These are phyloP conservation scores for Epizoanthus stellaris DNA, from an alignment of 92 coral and sea anemone species.

Conservation along the genomic window DNA sequence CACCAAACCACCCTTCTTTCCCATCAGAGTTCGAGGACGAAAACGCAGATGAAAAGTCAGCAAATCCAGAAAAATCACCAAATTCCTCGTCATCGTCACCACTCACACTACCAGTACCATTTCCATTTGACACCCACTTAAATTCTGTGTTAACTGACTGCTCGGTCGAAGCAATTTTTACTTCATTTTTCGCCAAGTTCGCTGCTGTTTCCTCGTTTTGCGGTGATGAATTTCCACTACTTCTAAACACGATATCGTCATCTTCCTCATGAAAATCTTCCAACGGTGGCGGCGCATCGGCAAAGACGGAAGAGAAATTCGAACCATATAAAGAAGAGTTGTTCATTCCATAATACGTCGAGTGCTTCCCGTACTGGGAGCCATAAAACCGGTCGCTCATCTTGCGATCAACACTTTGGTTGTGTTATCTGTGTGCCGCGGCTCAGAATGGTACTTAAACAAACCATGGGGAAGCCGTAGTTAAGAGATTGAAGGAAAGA, in stretches of 20 bases:
- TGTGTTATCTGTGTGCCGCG: not conserved
- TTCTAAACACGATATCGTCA: slow-evolving; percentile 83
- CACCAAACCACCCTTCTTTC: slow-evolving; percentile 2
- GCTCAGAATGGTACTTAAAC: not conserved
- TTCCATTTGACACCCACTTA: slow-evolving; percentile 37
- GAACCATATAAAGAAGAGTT: slow-evolving; percentile 91
- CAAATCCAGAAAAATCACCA: slow-evolving; percentile 70
- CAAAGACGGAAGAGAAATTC: slow-evolving; percentile 94
- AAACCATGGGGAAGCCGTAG: slow-evolving; percentile 3
- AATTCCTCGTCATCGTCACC: slow-evolving; percentile 47
- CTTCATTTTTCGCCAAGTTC: slow-evolving; percentile 26
- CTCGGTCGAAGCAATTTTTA: slow-evolving; percentile 24
- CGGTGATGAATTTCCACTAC: slow-evolving; percentile 61
- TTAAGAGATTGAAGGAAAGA: slow-evolving; percentile 22
- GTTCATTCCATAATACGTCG: slow-evolving; percentile 80
- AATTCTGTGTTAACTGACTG: slow-evolving; percentile 34
- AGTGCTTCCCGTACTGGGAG: slow-evolving; percentile 61
- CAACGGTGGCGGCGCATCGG: slow-evolving; percentile 98
- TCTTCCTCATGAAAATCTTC: slow-evolving; percentile 89
- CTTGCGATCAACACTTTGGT: slow-evolving; percentile 31
- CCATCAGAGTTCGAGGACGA: not conserved
- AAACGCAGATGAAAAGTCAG: slow-evolving; percentile 51
- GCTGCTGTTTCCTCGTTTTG: slow-evolving; percentile 41
- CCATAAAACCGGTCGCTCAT: slow-evolving; percentile 66
- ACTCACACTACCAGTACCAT: not conserved